These are phyloP conservation scores for Acanthiza pusilla DNA, from an alignment of 2,797 vertebrate genomes.

Conservation along the genomic window DNA sequence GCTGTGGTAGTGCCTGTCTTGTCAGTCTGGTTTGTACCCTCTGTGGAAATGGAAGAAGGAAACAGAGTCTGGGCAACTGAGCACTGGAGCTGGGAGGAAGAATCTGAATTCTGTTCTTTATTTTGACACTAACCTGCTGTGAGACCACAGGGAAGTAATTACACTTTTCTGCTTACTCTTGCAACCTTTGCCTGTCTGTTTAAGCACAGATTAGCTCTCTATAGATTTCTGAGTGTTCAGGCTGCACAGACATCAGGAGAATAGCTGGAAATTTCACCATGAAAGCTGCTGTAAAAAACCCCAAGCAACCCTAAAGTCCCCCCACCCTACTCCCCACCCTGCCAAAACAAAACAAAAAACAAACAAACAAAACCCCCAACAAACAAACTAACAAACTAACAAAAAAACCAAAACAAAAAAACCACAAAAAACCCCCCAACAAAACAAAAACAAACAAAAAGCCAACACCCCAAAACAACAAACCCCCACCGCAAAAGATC, in stretches of 20 bases:
- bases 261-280: neutral
- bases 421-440: too few relatives aligned
- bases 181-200: neutral
- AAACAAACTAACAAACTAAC: neutral
- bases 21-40: neutral
- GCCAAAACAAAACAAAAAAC: accelerated
- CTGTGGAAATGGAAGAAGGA: neutral
- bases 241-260: neutral
- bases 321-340: accelerated
- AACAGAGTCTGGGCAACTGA: neutral
- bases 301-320: neutral
- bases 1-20: neutral
- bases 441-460: neutral
- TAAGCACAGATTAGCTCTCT: neutral
- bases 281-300: neutral
- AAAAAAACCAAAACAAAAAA: too few relatives aligned
- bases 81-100: neutral
- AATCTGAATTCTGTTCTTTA: neutral
- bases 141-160: neutral
- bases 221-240: neutral
- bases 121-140: neutral
- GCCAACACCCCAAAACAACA: neutral
- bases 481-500: neutral
- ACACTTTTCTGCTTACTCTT: neutral
- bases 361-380: neutral